Evolutionary conservation across 2,113 vertebrate genomes (phyloP).

Genomic region (Proteles cristata): DNA sequence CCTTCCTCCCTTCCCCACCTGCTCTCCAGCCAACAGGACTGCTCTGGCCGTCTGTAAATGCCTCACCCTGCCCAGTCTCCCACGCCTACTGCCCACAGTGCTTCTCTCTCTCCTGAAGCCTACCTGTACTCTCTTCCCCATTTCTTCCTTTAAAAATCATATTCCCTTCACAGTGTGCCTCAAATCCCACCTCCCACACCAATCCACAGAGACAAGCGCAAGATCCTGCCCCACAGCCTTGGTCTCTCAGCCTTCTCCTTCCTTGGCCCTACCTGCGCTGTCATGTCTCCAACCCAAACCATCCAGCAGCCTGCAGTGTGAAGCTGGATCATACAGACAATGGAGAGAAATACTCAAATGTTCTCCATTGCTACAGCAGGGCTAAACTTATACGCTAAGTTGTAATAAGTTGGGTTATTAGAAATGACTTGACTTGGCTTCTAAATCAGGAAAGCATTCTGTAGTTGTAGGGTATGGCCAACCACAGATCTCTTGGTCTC

Average conservation of each 20-base stretch:
- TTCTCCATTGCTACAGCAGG: background rate
- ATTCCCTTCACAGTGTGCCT: background rate
- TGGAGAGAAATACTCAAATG: background rate
- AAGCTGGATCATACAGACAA: background rate
- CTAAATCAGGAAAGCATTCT: background rate
- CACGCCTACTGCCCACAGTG: too few relatives aligned
- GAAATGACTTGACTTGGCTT: background rate
- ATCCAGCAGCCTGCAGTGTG: background rate
- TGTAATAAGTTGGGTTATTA: background rate
- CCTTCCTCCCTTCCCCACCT: background rate
- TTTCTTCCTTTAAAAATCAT: background rate
- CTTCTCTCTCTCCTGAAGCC: background rate
- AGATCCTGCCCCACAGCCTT: background rate
- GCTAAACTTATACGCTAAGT: background rate
- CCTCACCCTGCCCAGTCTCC: too few relatives aligned
- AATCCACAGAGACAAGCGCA: background rate
- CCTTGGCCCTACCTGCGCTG: background rate
- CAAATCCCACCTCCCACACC: background rate
- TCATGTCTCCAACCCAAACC: background rate
- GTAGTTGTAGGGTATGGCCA: background rate
- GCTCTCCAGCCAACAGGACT: background rate
- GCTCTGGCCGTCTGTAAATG: rapidly evolving
- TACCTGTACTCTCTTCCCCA: background rate
- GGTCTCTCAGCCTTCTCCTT: background rate
- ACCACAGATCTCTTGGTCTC: background rate